Percentiles rank a stretch among this genome's conserved stretches.
Evolutionary conservation across 2,888 invertebrate species (phyloP).

Genomic region (Zygogramma bicolorata): DNA sequence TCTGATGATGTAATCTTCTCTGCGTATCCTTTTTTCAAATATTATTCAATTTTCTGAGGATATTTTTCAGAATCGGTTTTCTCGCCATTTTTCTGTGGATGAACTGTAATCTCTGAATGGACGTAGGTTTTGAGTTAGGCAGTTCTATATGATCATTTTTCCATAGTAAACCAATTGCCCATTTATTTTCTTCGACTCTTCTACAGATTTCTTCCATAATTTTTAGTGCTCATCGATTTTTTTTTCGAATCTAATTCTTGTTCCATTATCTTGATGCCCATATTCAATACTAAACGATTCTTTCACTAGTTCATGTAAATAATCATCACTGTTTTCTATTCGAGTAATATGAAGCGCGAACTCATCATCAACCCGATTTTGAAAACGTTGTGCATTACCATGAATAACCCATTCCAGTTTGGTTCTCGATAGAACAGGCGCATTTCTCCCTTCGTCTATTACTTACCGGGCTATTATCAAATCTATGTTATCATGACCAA

Average conservation of each 20-base stretch:
- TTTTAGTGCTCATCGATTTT: neutral
- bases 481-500: neutral
- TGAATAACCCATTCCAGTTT: neutral
- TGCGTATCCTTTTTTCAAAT: neutral
- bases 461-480: neutral
- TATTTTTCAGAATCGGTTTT: neutral
- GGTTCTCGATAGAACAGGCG: neutral
- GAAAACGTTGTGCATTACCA: neutral
- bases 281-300: neutral
- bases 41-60: neutral
- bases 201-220: neutral
- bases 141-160: neutral
- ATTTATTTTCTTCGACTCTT: neutral
- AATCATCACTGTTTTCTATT: neutral
- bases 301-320: neutral
- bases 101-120: neutral
- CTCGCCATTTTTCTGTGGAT: neutral
- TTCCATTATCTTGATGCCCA: neutral
- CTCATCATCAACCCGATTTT: neutral
- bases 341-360: neutral
- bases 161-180: neutral
- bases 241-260: neutral
- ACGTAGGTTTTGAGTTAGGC: neutral
- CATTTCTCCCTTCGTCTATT: neutral
- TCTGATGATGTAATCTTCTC: neutral